Evolutionary conservation across 2,113 vertebrate species (phyloP).

Genomic region (Protobothrops mucrosquamatus): DNA sequence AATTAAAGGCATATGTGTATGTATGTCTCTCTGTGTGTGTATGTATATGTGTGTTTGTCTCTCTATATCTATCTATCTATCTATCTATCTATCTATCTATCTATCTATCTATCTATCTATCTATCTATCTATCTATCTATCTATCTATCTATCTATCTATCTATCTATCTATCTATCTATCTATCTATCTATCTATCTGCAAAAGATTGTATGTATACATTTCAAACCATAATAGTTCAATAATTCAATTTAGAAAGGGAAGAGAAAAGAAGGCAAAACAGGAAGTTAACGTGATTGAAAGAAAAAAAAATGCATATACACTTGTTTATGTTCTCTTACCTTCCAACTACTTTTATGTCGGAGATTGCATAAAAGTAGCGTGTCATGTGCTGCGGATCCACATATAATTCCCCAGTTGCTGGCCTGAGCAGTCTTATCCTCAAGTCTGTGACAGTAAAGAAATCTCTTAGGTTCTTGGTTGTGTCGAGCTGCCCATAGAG

Average conservation of each 20-base stretch:
- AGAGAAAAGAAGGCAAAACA: background rate
- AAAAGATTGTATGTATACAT: background rate
- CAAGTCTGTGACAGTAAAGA: conserved; percentile 98
- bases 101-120: too few species aligned
- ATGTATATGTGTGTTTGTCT: too few species aligned
- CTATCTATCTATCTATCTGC: background rate
- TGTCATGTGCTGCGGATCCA: conserved; percentile 89
- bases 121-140: too few species aligned
- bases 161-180: too few species aligned
- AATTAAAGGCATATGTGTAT: background rate
- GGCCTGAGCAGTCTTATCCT: conserved; percentile 90
- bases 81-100: too few species aligned
- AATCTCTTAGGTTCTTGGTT: conserved; percentile 97
- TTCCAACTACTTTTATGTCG: conserved; percentile 96
- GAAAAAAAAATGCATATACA: background rate
- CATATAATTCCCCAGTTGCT: conserved; percentile 92
- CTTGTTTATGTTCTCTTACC: conserved; percentile 77
- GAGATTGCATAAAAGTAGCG: conserved; percentile 99
- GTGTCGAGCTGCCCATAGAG: conserved; percentile 98
- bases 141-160: too few species aligned
- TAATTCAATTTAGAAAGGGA: background rate
- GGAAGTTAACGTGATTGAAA: background rate
- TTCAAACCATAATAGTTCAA: background rate
- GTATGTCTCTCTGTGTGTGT: too few species aligned
- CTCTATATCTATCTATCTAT: too few species aligned